phyloP scores from a whole-genome alignment of 2,113 vertebrate species.

The Pollimyrus isidori region DNA sequence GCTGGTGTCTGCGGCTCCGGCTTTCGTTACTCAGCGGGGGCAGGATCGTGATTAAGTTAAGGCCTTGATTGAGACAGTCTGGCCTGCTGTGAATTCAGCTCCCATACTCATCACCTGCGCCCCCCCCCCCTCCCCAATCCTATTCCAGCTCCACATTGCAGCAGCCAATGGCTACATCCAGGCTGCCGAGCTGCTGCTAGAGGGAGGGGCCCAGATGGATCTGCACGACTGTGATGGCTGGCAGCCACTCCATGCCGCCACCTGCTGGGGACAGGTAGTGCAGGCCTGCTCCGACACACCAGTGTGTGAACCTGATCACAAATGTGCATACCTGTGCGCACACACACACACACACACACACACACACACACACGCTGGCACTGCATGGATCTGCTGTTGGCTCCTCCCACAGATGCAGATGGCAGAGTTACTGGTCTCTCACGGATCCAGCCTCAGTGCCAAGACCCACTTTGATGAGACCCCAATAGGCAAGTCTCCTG shows the following conservation, averaged over 20 bases:
- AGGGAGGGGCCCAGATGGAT: slow-evolving; percentile 80
- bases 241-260: slow-evolving; percentile 92
- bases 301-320: background rate
- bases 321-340: background rate
- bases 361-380: background rate
- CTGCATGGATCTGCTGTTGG: background rate
- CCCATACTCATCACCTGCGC: background rate
- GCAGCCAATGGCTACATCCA: slow-evolving; percentile 89
- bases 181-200: slow-evolving; percentile 84
- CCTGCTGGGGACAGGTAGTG: slow-evolving; percentile 83
- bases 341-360: background rate
- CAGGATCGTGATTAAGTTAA: background rate
- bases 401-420: slow-evolving; percentile 77
- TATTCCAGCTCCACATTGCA: slow-evolving; percentile 78
- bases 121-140: background rate
- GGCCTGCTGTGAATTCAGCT: slow-evolving; percentile 2
- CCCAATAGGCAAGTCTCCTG: slow-evolving; percentile 76
- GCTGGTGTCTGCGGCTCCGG: background rate
- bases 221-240: slow-evolving; percentile 85
- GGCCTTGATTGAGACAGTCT: background rate
- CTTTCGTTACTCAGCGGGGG: background rate
- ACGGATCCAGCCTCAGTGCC: slow-evolving; percentile 86
- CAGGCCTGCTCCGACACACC: no score
- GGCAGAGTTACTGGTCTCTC: slow-evolving; percentile 86
- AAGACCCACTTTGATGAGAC: slow-evolving; percentile 93